Conservation (phyloP, 2,888 invertebrate genomes). For the Camponotus fellah region DNA sequence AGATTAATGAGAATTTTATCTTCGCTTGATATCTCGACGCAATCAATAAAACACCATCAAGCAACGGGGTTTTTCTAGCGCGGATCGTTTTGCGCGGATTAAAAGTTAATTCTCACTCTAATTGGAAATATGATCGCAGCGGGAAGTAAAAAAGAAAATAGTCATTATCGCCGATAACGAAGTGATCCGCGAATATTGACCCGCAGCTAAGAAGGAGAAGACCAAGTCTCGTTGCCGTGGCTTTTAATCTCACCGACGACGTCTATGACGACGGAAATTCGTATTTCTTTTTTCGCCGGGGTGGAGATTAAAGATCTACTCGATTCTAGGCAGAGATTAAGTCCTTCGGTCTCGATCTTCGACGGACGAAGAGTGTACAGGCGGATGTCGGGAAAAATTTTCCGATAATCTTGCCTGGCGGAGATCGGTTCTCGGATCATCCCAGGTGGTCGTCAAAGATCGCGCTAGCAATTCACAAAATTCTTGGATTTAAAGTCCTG, state of each 20-base stretch:
- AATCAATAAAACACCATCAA: conserved; percentile 41
- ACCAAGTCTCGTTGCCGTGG: conserved; percentile 3
- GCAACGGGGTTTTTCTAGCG: conserved; percentile 6
- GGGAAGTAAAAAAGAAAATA: conserved; percentile 36
- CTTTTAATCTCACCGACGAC: conserved; percentile 43
- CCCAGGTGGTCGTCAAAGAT: conserved; percentile 68
- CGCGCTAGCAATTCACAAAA: conserved; percentile 62
- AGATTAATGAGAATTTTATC: conserved; percentile 42
- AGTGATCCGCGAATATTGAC: conserved; percentile 36
- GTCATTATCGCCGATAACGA: conserved; percentile 29
- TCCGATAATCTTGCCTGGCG: conserved; percentile 72
- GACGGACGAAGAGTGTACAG: conserved; percentile 15
- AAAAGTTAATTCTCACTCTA: conserved; percentile 52
- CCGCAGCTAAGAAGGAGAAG: conserved; percentile 21
- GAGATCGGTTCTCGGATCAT: conserved; percentile 64
- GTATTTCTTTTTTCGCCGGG: conserved; percentile 40
- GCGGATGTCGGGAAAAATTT: conserved; percentile 68
- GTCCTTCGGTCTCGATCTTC: conserved; percentile 24
- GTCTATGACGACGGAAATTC: conserved; percentile 50
- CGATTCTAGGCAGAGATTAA: conserved; percentile 72
- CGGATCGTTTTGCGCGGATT: conserved; percentile 40
- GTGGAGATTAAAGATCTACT: conserved; percentile 71
- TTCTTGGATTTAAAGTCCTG: conserved; percentile 64
- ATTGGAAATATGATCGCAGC: conserved; percentile 52
- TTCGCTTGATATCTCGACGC: conserved; percentile 25